These are phyloP conservation scores for Xiphophorus birchmanni DNA, from an alignment of 2,797 vertebrate genomes.

Conservation along the genomic window DNA sequence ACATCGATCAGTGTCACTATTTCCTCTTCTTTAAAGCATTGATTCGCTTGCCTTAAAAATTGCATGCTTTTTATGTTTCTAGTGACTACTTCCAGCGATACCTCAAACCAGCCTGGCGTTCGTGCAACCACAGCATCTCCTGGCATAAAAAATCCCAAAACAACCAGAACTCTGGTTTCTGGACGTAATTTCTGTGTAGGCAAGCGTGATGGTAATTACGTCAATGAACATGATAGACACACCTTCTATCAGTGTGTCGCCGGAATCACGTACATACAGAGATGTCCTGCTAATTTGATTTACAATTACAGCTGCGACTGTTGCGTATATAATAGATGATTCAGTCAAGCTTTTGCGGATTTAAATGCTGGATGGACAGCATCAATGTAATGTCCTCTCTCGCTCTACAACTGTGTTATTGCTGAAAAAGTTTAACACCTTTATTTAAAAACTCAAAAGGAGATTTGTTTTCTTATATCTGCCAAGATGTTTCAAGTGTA, in stretches of 20 bases:
- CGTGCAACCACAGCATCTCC: neutral
- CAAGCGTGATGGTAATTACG: slow-evolving; percentile 56
- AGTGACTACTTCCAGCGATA: slow-evolving; percentile 23
- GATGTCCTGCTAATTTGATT: slow-evolving; percentile 52
- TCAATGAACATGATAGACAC: slow-evolving; percentile 28
- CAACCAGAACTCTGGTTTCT: slow-evolving; percentile 17
- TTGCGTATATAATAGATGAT: slow-evolving; percentile 34
- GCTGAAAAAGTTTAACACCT: neutral
- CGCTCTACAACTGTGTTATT: neutral
- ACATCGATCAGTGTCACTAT: neutral
- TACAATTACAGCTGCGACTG: slow-evolving; percentile 60
- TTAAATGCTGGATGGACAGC: neutral
- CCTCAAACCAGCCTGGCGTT: neutral
- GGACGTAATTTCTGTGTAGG: slow-evolving; percentile 54
- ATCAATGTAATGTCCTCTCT: neutral
- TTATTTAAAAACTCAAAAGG: neutral
- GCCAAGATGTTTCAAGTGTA: neutral
- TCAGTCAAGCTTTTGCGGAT: neutral
- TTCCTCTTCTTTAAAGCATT: neutral
- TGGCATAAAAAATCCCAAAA: neutral
- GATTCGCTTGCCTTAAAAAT: neutral
- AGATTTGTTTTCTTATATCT: neutral
- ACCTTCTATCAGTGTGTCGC: slow-evolving; percentile 65
- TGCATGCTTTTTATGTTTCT: neutral
- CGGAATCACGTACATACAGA: slow-evolving; percentile 13